Evolutionary conservation across 2,888 invertebrate genomes (phyloP), one percentile per base, ranked within the genome.

Genomic region (Embidobia sp.): DNA sequence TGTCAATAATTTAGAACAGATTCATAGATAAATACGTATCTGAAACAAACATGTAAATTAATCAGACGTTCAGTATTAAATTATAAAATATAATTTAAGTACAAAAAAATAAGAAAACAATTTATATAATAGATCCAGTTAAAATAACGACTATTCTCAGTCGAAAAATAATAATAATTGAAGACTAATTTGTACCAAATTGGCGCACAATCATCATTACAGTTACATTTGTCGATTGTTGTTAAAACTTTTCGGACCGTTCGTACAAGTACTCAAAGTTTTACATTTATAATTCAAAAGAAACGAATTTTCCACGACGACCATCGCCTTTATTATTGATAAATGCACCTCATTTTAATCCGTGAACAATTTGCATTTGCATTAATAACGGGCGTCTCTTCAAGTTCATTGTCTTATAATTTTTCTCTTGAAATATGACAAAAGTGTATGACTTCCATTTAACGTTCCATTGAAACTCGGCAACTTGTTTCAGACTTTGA

Each of bases 281-380:
- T 18, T n/a, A 63, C 49, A 49, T 49, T 31, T 27, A 16, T 15
- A 40, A 49, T 40, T 29, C 37, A 40, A 48, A 27, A 6, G 37
- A 46, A 40, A 63, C 40, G 13, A 63, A 63, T 40, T 49, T 31
- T 29, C 18, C 13, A n/a, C 13, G 16, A 46, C 8, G 29, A 19
- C 44, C 37, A 27, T 35, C 29, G 27, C 16, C 11, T 53, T 44
- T 53, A 53, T 33, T 49, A 46, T 51, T 44, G 53, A 66, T 53
- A 42, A 66, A 64, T 51, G 42, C 33, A 16, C 22, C 40, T 49
- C 42, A 3, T 51, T 33, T 18, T 18, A 29, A 51, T 51, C 29
- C 29, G 2, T 33, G 53, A 64, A 64, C 53, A 44, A 64, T 64
- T 64, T 64, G 44, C 49, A 53, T 44, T 44, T 51, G 29, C 16